Evolutionary conservation across 2,888 invertebrate genomes (phyloP).

Genomic region (Tribolium freemani): DNA sequence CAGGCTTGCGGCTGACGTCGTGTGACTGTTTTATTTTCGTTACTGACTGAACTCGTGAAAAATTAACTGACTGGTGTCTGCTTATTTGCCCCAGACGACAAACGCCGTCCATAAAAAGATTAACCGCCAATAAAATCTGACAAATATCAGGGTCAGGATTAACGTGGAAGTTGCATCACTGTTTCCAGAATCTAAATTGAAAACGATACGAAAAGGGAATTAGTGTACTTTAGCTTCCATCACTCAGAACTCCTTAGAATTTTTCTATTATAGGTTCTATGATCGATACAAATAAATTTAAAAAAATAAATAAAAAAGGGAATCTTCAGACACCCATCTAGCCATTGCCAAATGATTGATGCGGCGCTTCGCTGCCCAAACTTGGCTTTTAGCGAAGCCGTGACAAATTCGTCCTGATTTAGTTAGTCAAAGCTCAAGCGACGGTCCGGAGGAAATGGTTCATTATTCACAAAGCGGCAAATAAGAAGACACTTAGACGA

Average conservation of each 20-base stretch:
- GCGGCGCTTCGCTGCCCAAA: conserved; percentile 11
- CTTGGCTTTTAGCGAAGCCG: conserved; percentile 23
- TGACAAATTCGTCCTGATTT: conserved; percentile 43
- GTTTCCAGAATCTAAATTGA: too few relatives aligned
- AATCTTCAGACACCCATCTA: too few relatives aligned
- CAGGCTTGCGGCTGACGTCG: conserved; percentile 7
- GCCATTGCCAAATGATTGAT: conserved; percentile 23
- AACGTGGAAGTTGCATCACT: too few relatives aligned
- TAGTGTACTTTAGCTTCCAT: too few relatives aligned
- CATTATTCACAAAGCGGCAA: conserved; percentile 56
- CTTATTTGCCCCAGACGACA: conserved; percentile 1
- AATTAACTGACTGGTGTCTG: conserved; percentile 22
- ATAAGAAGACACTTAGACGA: conserved; percentile 51
- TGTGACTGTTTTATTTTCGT: conserved; percentile 32
- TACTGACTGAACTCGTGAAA: conserved; percentile 28
- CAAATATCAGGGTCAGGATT: neutral
- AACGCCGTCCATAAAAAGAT: conserved; percentile 1
- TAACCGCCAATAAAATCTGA: neutral
- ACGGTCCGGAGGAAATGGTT: conserved; percentile 50
- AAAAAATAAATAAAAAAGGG: too few relatives aligned
- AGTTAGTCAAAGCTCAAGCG: conserved; percentile 33
- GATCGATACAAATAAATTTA: too few relatives aligned
- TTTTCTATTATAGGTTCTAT: too few relatives aligned
- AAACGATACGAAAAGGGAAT: too few relatives aligned
- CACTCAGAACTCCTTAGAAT: too few relatives aligned